These are phyloP conservation scores for Synanceia verrucosa DNA, from an alignment of 2,797 vertebrate genomes.

Conservation along the genomic window DNA sequence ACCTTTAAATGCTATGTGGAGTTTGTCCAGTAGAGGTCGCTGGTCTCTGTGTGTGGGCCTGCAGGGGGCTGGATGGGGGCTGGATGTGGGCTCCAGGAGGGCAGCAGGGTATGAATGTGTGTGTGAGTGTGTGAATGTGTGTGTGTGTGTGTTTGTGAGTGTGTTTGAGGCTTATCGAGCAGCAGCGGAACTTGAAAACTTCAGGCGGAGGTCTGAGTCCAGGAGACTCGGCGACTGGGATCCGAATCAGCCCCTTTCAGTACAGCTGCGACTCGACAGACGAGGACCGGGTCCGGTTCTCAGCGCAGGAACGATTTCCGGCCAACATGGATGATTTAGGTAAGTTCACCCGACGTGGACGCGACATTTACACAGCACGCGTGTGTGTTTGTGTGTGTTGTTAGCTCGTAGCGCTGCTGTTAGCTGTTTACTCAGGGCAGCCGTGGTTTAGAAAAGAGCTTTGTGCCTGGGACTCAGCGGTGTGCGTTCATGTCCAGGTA, in stretches of 20 bases:
- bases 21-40: slow-evolving; percentile 35
- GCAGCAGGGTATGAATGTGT: slow-evolving; percentile 22
- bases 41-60: neutral
- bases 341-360: slow-evolving; percentile 66
- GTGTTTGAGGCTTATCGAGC: slow-evolving; percentile 56
- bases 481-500: neutral
- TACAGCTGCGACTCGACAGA: slow-evolving; percentile 48
- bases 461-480: neutral
- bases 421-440: too few species aligned
- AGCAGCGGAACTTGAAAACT: slow-evolving; percentile 76
- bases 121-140: neutral
- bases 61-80: slow-evolving; percentile 52
- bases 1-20: neutral
- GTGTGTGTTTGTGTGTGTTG: neutral
- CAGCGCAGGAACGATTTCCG: slow-evolving; percentile 65
- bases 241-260: slow-evolving; percentile 15
- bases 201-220: slow-evolving; percentile 23
- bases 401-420: neutral
- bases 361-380: slow-evolving; percentile 33
- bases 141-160: slow-evolving; percentile 25
- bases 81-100: slow-evolving; percentile 45
- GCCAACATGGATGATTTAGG: slow-evolving; percentile 85
- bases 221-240: slow-evolving; percentile 11
- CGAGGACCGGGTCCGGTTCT: slow-evolving; percentile 55
- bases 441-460: neutral